Conservation (phyloP, 2,888 invertebrate genomes). For the Achlya flavicornis region DNA sequence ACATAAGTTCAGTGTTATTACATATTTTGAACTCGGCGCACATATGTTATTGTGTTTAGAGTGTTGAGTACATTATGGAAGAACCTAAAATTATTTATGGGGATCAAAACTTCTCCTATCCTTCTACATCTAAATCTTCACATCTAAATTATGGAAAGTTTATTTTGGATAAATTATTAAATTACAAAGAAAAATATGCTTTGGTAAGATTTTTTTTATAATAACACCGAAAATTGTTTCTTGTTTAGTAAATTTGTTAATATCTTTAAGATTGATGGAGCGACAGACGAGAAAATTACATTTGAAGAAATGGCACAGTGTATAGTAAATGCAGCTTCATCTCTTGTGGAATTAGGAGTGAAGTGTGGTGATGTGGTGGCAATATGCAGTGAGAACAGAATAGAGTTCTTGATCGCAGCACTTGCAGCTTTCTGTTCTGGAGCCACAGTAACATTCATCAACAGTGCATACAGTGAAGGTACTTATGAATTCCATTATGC, state of each 20-base stretch:
- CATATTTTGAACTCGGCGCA: neutral
- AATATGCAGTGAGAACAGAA: constrained; percentile 57
- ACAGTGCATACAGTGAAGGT: constrained; percentile 58
- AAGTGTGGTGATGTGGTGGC: constrained; percentile 50
- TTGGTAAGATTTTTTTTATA: constrained; percentile 47
- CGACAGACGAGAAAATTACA: constrained; percentile 45
- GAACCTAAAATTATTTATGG: constrained; percentile 43
- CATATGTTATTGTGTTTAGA: neutral
- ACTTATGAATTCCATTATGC: constrained; percentile 13
- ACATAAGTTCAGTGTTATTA: neutral
- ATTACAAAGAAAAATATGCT: constrained; percentile 46
- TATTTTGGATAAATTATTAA: constrained; percentile 46
- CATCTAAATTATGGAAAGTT: constrained; percentile 60
- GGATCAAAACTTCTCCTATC: constrained; percentile 43
- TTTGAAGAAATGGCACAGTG: constrained; percentile 48
- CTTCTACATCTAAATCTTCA: constrained; percentile 56
- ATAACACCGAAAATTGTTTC: neutral
- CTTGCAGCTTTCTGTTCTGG: constrained; percentile 52
- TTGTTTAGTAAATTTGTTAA: neutral
- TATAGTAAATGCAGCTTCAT: constrained; percentile 47
- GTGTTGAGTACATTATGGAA: neutral
- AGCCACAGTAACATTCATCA: constrained; percentile 49
- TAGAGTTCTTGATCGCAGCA: constrained; percentile 47
- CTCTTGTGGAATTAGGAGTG: constrained; percentile 43
- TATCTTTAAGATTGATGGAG: constrained; percentile 50